These are phyloP conservation scores for Gymnocephalus cernua DNA, from an alignment of 2,113 vertebrate species.

Conservation along the genomic window DNA sequence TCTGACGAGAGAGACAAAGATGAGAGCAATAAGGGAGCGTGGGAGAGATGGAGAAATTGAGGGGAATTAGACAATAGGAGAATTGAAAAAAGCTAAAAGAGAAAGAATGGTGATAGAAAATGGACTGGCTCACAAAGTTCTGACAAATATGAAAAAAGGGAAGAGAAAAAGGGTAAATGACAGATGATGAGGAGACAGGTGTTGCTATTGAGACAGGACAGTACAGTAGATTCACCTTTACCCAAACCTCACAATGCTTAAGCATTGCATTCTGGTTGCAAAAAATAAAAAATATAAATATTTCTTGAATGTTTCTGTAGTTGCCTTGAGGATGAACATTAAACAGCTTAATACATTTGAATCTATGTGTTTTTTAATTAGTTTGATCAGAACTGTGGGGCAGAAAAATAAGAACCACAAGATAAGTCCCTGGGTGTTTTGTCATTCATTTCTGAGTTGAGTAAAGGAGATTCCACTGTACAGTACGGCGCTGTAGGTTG, in stretches of 20 bases:
- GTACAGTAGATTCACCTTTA: constrained; percentile 24
- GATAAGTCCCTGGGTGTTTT: neutral
- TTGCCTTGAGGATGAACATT: neutral
- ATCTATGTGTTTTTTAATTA: neutral
- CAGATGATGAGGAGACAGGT: neutral
- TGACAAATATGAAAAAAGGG: neutral
- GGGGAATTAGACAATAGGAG: neutral
- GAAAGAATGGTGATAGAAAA: neutral
- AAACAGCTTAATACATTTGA: neutral
- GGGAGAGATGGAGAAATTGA: neutral
- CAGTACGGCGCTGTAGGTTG: constrained; percentile 15
- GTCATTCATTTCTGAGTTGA: neutral
- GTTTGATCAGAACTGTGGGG: neutral
- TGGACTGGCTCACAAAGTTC: neutral
- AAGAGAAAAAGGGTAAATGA: neutral
- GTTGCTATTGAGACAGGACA: neutral
- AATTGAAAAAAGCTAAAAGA: neutral
- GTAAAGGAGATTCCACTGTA: constrained; percentile 5
- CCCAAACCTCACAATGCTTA: neutral
- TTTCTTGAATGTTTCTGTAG: neutral
- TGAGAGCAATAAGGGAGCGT: neutral
- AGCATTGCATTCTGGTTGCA: neutral
- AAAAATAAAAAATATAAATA: too few species aligned
- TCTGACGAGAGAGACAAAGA: constrained; percentile 78
- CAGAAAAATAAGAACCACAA: neutral